Base-by-base conservation (phyloP, 2,797 vertebrate species). In the Clamator glandarius region DNA sequence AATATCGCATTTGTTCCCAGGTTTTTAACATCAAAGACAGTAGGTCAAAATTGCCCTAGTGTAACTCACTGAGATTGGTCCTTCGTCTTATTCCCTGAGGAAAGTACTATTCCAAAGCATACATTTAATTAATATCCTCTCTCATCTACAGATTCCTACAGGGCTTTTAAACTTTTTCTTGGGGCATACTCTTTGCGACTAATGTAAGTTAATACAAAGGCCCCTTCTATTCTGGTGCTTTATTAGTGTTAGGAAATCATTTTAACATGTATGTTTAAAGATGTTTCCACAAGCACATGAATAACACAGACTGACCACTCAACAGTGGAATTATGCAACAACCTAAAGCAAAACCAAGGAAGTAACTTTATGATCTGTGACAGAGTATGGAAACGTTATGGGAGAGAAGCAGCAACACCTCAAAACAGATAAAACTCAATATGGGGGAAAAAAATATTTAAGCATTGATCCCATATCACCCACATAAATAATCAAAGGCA, bases 1-100 rank as follows among this genome's bases (percentile, higher is more conserved):
- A 91, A 64, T 35, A 90, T 44, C 67, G 61, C 66, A 39, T 73
- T 90, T 90, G 91, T 72, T 84, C 64, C 70, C 54, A 44, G 19
- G 54, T 91, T 90, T 75, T 73, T 69, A 90, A 95, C 74, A 88
- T 93, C 67, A 94, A 91, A 94, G 67, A 54, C 68, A 23, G 26
- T 11, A 74, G 44, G 44, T 25, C 51, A 72, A 90, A 90, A 80
- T 87, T 78, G 84, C 74, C 78, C 89, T 21, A 55, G 79, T 24
- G 63, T 50, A 82, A 91, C n/a, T 74, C 11, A 3, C 8, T 75
- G 52, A 83, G 64, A 89, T n/a, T 52, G 15, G 58, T 84, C 66
- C 52, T 91, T 66, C 29, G 36, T 72, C 39, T 84, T 54, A 72
- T 52, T 91, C 62, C 46, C 31, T 5, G 4, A 64, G 48, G 73